phyloP scores from a whole-genome alignment of 2,888 invertebrate genomes.

The Lithophane leautieri region DNA sequence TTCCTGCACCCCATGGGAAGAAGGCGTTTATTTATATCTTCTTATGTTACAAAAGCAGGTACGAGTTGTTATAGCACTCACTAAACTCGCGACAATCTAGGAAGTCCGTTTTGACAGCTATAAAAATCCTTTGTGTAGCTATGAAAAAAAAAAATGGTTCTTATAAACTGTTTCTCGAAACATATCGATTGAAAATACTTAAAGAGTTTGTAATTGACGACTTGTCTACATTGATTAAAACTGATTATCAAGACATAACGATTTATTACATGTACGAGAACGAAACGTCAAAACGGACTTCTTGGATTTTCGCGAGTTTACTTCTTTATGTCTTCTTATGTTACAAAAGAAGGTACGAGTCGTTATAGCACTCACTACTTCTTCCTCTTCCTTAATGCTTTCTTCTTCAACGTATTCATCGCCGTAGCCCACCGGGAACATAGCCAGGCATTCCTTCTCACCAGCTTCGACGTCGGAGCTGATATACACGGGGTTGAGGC shows the following conservation, averaged over 20 bases:
- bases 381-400: conserved; percentile 75
- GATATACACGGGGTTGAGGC: conserved; percentile 83
- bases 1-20: not conserved
- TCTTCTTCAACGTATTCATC: conserved; percentile 80
- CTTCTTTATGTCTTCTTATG: not conserved
- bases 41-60: not conserved
- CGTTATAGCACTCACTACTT: conserved; percentile 41
- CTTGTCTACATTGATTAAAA: no score
- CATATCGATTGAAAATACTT: no score
- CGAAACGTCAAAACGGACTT: no score
- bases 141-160: no score
- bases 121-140: no score
- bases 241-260: no score
- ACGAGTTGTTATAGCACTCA: conserved; percentile 9
- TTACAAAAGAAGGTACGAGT: not conserved
- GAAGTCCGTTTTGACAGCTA: no score
- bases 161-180: not conserved
- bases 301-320: no score
- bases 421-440: conserved; percentile 87
- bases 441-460: conserved; percentile 81
- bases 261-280: no score
- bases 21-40: not conserved
- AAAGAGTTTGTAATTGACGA: no score
- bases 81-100: conserved; percentile 11
- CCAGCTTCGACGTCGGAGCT: conserved; percentile 80